These are phyloP conservation scores for Stichodactyla helianthus DNA, from an alignment of 64 coral and sea anemone genomes.

Conservation along the genomic window DNA sequence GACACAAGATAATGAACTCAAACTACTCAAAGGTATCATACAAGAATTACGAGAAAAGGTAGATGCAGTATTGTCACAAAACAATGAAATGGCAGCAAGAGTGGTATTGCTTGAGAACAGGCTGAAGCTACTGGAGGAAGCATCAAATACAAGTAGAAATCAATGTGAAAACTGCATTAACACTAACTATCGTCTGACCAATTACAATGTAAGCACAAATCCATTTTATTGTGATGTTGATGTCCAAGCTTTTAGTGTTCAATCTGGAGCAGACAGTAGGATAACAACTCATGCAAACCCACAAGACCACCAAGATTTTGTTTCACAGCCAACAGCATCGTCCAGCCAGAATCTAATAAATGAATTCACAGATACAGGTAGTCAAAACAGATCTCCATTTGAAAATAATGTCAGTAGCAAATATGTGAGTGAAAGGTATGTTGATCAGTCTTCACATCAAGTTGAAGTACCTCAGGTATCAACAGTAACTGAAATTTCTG, in stretches of 20 bases:
- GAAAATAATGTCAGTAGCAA: background rate
- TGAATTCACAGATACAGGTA: background rate
- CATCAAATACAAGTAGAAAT: background rate
- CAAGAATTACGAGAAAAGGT: conserved; percentile 66
- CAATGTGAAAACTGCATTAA: conserved; percentile 17
- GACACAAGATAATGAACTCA: conserved; percentile 9
- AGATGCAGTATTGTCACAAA: conserved; percentile 40
- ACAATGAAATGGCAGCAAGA: conserved; percentile 74
- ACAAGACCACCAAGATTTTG: background rate
- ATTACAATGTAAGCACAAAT: background rate
- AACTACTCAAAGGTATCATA: conserved; percentile 21
- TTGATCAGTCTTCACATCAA: background rate
- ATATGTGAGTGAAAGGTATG: background rate
- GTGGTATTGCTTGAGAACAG: conserved; percentile 77
- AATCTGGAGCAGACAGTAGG: background rate
- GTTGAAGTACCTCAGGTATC: background rate
- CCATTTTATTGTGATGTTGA: background rate
- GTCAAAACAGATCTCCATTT: background rate
- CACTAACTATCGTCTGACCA: background rate
- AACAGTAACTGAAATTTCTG: conserved; percentile 21
- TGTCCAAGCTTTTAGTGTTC: background rate
- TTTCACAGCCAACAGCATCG: background rate
- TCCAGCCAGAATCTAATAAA: background rate
- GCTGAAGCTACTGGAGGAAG: conserved; percentile 77
- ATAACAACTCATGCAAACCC: background rate